Conservation (phyloP, 2,113 vertebrate genomes). For the Passer domesticus region DNA sequence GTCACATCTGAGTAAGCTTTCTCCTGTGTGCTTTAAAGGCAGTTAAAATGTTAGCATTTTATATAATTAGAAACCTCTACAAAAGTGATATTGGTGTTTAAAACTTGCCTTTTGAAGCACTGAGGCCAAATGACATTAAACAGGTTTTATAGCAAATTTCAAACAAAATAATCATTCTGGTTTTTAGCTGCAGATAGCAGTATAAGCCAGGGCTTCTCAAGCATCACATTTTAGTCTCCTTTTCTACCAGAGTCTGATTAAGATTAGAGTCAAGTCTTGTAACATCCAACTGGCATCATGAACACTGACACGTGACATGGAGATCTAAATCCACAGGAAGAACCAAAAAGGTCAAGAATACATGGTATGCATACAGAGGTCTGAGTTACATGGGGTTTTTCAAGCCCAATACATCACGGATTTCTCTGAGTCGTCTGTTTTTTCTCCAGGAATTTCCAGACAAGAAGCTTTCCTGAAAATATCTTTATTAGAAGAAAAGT, state of each 20-base stretch:
- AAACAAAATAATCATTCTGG: background rate
- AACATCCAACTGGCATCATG: background rate
- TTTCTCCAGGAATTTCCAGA: background rate
- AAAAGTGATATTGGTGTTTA: background rate
- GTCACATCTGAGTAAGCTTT: background rate
- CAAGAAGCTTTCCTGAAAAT: background rate
- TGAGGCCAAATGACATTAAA: background rate
- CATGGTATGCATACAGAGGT: background rate
- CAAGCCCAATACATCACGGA: background rate
- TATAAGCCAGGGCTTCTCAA: background rate
- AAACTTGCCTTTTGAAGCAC: slow-evolving; percentile 11
- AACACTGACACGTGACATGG: background rate
- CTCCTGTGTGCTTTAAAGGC: background rate
- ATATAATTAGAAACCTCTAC: background rate
- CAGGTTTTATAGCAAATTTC: background rate
- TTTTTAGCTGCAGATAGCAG: background rate
- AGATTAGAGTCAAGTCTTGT: background rate
- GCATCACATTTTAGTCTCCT: background rate
- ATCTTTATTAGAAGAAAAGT: background rate
- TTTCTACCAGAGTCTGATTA: background rate
- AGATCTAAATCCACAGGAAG: background rate
- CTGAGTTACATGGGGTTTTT: background rate
- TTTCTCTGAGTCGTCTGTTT: background rate
- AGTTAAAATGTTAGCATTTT: background rate
- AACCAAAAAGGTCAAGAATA: background rate